Percentiles rank a stretch among this genome's conserved stretches.
phyloP scores from a whole-genome alignment of 1,140 invertebrate species.

The Chironomus tepperi region DNA sequence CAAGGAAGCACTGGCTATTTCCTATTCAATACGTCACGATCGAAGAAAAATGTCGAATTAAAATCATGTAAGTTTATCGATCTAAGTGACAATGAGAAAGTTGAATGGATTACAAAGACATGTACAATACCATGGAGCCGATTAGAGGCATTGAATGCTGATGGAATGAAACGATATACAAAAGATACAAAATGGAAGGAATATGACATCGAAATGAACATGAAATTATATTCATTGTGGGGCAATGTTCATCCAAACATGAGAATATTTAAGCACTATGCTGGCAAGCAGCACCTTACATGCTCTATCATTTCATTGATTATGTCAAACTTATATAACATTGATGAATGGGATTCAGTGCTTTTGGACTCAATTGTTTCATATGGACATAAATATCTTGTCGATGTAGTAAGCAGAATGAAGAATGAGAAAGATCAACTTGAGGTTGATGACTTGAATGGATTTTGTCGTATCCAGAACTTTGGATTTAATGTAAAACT shows the following conservation, averaged over 20 bases:
- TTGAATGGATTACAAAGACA: slow-evolving; percentile 34
- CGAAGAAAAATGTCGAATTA: too few species aligned
- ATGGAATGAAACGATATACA: slow-evolving; percentile 25
- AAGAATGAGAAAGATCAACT: slow-evolving; percentile 44
- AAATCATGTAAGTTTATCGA: not conserved
- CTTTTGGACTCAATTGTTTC: slow-evolving; percentile 50
- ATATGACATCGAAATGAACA: slow-evolving; percentile 53
- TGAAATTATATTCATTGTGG: slow-evolving; percentile 50
- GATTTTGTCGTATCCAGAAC: slow-evolving; percentile 43
- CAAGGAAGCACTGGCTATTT: slow-evolving; percentile 27
- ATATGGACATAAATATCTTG: slow-evolving; percentile 46
- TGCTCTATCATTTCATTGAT: slow-evolving; percentile 46
- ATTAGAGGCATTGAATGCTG: slow-evolving; percentile 28
- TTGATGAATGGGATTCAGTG: slow-evolving; percentile 49
- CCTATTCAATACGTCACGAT: not conserved
- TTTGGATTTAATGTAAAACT: slow-evolving; percentile 47
- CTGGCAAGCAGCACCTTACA: slow-evolving; percentile 48
- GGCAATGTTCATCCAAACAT: slow-evolving; percentile 48
- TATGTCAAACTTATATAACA: slow-evolving; percentile 46
- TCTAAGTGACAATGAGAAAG: slow-evolving; percentile 30
- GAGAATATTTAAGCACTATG: slow-evolving; percentile 38
- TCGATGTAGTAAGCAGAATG: slow-evolving; percentile 43
- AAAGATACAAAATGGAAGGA: slow-evolving; percentile 41
- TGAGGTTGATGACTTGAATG: slow-evolving; percentile 43
- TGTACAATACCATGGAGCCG: slow-evolving; percentile 33